Percentiles rank a stretch among this genome's conserved stretches.
Conservation (phyloP, 2,113 vertebrate genomes). For the Rana temporaria region DNA sequence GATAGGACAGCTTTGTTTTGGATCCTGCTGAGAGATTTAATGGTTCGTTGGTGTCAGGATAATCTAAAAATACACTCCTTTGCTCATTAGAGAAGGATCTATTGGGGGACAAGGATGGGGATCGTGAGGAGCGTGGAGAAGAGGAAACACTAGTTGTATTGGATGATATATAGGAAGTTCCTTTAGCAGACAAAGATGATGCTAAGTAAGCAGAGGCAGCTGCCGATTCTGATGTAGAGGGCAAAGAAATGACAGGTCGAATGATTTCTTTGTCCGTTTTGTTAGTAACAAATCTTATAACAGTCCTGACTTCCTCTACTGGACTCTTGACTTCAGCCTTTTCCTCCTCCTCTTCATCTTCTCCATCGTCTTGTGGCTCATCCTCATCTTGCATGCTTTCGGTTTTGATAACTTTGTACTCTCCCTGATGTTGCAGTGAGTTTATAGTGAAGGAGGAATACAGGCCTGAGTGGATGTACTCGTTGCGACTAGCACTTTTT, state of each 20-base stretch:
- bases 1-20: conserved; percentile 84
- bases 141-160: conserved; percentile 73
- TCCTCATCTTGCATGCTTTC: conserved; percentile 83
- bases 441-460: conserved; percentile 93
- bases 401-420: conserved; percentile 87
- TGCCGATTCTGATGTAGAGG: conserved; percentile 75
- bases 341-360: conserved; percentile 65
- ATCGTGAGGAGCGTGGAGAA: conserved; percentile 75
- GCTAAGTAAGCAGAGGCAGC: conserved; percentile 72
- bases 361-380: conserved; percentile 47
- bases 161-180: conserved; percentile 76
- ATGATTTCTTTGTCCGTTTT: conserved; percentile 77
- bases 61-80: conserved; percentile 79
- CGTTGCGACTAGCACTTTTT: conserved; percentile 82
- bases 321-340: conserved; percentile 68
- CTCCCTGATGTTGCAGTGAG: conserved; percentile 85
- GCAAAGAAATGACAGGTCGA: conserved; percentile 77
- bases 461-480: conserved; percentile 90
- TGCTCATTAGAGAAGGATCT: conserved; percentile 74
- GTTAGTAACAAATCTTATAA: conserved; percentile 93
- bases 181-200: conserved; percentile 78
- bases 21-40: conserved; percentile 93
- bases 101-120: conserved; percentile 79
- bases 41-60: conserved; percentile 85
- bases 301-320: conserved; percentile 86